A percentile compares a stretch with the other conserved stretches of the same genome.
Evolutionary conservation across 30 jellyfish, hydroid and myxozoan species (phyloP).

Genomic region (Pseudorhiza aurosa): DNA sequence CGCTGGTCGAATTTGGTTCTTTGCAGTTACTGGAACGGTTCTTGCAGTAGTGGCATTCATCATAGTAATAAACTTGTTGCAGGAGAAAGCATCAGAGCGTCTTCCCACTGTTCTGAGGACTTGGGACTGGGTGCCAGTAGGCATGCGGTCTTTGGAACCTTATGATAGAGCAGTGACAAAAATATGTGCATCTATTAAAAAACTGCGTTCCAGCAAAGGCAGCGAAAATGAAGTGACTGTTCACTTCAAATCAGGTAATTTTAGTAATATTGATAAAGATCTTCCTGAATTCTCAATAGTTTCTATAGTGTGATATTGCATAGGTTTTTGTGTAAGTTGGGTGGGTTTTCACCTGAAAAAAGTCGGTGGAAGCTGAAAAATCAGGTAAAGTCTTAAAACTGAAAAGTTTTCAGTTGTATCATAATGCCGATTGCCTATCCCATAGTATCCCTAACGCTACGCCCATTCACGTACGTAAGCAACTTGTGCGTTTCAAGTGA

Average conservation of each 20-base stretch:
- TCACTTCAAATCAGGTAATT: conserved; percentile 49
- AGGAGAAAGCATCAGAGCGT: conserved; percentile 39
- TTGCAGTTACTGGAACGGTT: conserved; percentile 52
- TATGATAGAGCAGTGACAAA: conserved; percentile 61
- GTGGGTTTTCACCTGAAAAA: too few species aligned
- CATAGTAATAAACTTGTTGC: conserved; percentile 65
- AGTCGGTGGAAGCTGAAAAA: too few species aligned
- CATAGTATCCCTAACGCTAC: too few species aligned
- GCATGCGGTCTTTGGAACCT: conserved; percentile 91
- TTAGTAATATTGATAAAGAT: conserved; percentile 17
- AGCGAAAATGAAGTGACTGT: conserved; percentile 20
- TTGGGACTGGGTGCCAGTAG: conserved; percentile 89
- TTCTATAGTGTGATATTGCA: not conserved
- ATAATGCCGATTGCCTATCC: too few species aligned
- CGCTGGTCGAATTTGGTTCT: conserved; percentile 77
- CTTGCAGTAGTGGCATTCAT: conserved; percentile 34
- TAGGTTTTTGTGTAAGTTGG: not conserved
- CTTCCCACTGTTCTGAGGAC: conserved; percentile 71
- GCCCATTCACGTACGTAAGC: too few species aligned
- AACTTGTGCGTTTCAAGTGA: too few species aligned
- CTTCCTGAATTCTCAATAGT: conserved; percentile 5
- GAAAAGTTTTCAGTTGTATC: too few species aligned
- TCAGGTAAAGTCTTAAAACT: too few species aligned
- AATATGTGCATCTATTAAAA: conserved; percentile 20
- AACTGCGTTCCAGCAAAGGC: conserved; percentile 4